These are phyloP conservation scores for Scaptomyza polygonia DNA, from an alignment of 2,888 invertebrate genomes.

Conservation along the genomic window DNA sequence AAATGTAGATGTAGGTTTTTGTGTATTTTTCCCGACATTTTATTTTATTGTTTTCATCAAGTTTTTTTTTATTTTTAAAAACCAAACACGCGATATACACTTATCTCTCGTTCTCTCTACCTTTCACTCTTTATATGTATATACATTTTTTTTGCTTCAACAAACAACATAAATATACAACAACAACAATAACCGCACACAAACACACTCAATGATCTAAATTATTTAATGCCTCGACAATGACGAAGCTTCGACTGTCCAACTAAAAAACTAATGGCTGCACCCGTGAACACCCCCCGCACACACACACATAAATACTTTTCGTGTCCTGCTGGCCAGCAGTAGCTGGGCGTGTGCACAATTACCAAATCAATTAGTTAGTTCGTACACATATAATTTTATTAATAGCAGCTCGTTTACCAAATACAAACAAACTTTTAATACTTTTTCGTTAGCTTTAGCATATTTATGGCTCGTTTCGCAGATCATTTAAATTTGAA, in stretches of 20 bases:
- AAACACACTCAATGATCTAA: conserved; percentile 30
- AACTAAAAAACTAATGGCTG: conserved; percentile 33
- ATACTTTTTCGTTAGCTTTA: background rate
- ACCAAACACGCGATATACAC: conserved; percentile 3
- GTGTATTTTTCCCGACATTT: no score
- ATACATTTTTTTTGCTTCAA: no score
- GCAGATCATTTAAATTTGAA: background rate
- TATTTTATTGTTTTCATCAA: conserved; percentile 38
- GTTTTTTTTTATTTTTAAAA: conserved; percentile 31
- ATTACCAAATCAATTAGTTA: conserved; percentile 56
- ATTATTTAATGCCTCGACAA: conserved; percentile 48
- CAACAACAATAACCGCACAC: no score
- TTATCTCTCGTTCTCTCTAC: background rate
- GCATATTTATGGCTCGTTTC: background rate
- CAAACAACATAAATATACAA: no score
- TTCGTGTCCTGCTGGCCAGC: background rate
- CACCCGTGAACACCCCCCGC: no score
- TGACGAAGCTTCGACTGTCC: conserved; percentile 39
- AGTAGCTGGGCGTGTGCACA: conserved; percentile 35
- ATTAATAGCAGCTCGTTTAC: conserved; percentile 24
- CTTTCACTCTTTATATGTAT: no score
- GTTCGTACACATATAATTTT: conserved; percentile 19
- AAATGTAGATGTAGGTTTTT: no score
- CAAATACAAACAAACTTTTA: conserved; percentile 7
- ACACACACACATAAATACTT: no score